These are phyloP conservation scores for Cantharis nigra DNA, from an alignment of 2,888 invertebrate genomes.

Conservation along the genomic window DNA sequence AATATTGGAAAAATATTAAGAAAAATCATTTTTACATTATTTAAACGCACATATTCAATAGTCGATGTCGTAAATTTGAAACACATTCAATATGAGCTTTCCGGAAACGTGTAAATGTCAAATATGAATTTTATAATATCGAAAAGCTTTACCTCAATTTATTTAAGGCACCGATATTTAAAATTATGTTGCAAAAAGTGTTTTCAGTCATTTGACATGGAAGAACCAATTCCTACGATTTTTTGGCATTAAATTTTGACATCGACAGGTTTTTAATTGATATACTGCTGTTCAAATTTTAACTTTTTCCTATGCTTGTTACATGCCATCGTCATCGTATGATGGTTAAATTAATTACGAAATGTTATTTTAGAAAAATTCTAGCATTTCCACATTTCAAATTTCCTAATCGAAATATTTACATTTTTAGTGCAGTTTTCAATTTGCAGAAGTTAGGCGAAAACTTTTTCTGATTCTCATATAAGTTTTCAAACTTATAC, in stretches of 20 bases:
- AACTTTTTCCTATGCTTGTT: background rate
- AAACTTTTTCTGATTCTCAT: constrained; percentile 2
- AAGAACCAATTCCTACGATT: background rate
- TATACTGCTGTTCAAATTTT: background rate
- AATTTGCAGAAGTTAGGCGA: background rate
- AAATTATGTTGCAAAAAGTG: background rate
- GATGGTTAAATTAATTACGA: background rate
- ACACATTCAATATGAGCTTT: background rate
- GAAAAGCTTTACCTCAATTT: background rate
- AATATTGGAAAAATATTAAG: background rate
- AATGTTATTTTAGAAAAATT: background rate
- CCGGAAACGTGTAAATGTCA: background rate
- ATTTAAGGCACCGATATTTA: background rate
- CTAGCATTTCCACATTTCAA: background rate
- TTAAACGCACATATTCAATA: background rate
- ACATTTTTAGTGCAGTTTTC: constrained; percentile 2
- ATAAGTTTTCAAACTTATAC: background rate
- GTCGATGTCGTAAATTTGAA: background rate
- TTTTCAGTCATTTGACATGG: background rate
- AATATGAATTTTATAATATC: background rate
- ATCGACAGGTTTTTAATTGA: background rate
- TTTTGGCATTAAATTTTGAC: background rate
- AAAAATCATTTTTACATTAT: background rate
- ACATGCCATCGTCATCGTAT: background rate
- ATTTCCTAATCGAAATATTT: constrained; percentile 1